Evolutionary conservation across 2,797 vertebrate species (phyloP).

Genomic region (Meda fulgida): DNA sequence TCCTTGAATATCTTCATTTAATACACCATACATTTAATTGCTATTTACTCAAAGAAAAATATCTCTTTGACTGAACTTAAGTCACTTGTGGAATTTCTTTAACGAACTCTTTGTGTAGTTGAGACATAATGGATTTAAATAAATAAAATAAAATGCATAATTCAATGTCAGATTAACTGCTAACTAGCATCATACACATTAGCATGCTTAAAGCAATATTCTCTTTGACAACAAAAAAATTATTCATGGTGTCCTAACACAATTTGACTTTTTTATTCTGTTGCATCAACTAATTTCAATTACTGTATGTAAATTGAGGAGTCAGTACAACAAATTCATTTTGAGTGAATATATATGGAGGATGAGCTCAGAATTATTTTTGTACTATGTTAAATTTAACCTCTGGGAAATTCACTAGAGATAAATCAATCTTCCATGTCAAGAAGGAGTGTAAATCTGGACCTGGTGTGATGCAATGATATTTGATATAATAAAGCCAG

Average conservation of each 20-base stretch:
- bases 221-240: neutral
- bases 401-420: constrained; percentile 62
- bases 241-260: neutral
- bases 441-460: constrained; percentile 15
- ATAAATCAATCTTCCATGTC: constrained; percentile 41
- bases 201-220: neutral
- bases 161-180: neutral
- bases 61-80: neutral
- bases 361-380: constrained; percentile 31
- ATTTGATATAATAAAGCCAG: constrained; percentile 8
- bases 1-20: neutral
- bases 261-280: neutral
- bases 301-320: neutral
- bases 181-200: neutral
- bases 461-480: neutral
- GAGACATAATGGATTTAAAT: neutral
- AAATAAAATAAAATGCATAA: neutral
- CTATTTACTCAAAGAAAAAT: neutral
- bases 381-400: constrained; percentile 52
- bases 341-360: neutral
- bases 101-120: neutral
- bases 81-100: neutral
- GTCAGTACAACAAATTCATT: neutral
- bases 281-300: neutral
- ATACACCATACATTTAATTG: neutral